phyloP scores from a whole-genome alignment of 2,113 vertebrate genomes.

The Mirza zaza region DNA sequence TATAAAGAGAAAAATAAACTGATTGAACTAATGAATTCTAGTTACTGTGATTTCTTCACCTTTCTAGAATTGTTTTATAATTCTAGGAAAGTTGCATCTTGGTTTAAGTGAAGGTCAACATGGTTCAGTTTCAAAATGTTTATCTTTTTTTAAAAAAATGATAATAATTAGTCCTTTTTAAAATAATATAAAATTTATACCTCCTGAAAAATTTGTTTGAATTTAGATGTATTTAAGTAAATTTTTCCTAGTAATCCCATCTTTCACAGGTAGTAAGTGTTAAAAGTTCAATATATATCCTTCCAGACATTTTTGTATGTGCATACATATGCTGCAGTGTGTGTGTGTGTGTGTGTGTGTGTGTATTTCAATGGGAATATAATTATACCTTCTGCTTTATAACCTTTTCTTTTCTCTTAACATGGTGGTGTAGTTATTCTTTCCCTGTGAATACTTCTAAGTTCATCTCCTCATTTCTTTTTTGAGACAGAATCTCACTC shows the following conservation, averaged over 20 bases:
- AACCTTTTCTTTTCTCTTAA: neutral
- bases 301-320: neutral
- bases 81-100: neutral
- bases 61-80: neutral
- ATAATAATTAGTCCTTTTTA: neutral
- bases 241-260: neutral
- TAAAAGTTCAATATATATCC: neutral
- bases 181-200: neutral
- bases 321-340: neutral
- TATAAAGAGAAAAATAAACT: neutral
- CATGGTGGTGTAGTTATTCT: neutral
- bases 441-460: neutral
- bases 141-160: neutral
- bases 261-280: neutral
- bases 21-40: neutral
- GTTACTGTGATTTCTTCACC: neutral
- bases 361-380: neutral
- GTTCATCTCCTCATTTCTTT: neutral
- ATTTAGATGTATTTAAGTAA: conserved; percentile 25
- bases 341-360: neutral
- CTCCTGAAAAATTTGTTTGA: neutral
- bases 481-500: too few relatives aligned
- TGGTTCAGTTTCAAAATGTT: neutral
- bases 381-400: neutral
- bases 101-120: neutral